phyloP scores from a whole-genome alignment of 2,113 vertebrate genomes.

The Mobula hypostoma region DNA sequence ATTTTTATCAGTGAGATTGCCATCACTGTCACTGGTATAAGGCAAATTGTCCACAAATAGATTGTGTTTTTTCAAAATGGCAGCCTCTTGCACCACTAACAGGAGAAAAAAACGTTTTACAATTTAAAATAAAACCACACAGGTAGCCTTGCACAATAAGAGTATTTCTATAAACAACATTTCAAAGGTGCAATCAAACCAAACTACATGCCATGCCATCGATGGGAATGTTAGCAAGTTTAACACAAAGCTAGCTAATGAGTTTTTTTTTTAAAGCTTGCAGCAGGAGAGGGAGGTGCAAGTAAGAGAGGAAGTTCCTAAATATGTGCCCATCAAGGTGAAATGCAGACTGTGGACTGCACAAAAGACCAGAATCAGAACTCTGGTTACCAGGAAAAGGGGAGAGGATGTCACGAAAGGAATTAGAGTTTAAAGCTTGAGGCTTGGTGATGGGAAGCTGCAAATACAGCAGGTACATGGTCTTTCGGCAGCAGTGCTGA shows the following conservation, averaged over 20 bases:
- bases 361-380: background rate
- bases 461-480: too few species aligned
- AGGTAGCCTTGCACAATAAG: background rate
- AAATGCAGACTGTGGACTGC: background rate
- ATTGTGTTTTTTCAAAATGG: slow-evolving; percentile 76
- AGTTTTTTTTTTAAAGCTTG: background rate
- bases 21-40: slow-evolving; percentile 65
- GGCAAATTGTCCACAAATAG: slow-evolving; percentile 71
- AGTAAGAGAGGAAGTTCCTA: background rate
- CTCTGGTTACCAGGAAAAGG: background rate
- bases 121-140: background rate
- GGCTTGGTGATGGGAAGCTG: background rate
- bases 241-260: background rate
- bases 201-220: background rate
- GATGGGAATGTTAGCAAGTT: background rate
- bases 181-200: background rate
- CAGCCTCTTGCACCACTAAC: slow-evolving; percentile 83
- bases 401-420: background rate
- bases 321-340: background rate
- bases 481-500: too few species aligned
- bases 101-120: slow-evolving; percentile 36
- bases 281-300: background rate
- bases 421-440: background rate
- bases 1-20: slow-evolving; percentile 63
- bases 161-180: background rate